A percentile compares a stretch with the other conserved stretches of the same genome.
Evolutionary conservation across 2,797 vertebrate genomes (phyloP).

Genomic region (Sandelia bainsii): DNA sequence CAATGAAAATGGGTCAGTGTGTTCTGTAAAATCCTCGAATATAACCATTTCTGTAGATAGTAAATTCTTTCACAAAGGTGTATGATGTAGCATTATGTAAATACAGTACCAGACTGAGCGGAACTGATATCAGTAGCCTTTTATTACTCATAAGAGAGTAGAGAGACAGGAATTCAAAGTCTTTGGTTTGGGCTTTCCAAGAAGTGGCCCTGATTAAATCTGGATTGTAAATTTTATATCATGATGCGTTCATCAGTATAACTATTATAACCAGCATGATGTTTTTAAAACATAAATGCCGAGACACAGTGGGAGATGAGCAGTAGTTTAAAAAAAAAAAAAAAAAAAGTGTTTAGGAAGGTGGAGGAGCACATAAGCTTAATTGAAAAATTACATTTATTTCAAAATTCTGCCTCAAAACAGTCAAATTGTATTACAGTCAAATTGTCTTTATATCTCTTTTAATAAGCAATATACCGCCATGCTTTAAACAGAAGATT

Average conservation of each 20-base stretch:
- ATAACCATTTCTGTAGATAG: background rate
- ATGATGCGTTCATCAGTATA: background rate
- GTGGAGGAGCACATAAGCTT: too few relatives aligned
- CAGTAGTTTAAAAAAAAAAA: too few relatives aligned
- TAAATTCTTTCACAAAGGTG: conserved; percentile 26
- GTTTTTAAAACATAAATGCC: too few relatives aligned
- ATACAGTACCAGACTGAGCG: conserved; percentile 8
- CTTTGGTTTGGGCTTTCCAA: background rate
- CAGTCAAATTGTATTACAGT: too few relatives aligned
- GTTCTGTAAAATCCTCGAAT: conserved; percentile 10
- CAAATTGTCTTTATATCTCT: too few relatives aligned
- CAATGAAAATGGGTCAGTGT: background rate
- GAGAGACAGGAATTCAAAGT: conserved; percentile 5
- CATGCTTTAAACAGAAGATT: too few relatives aligned
- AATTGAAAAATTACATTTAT: too few relatives aligned
- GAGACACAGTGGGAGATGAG: too few relatives aligned
- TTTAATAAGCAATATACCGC: too few relatives aligned
- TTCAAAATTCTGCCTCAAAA: too few relatives aligned
- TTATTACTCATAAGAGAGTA: conserved; percentile 2
- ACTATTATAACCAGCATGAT: background rate
- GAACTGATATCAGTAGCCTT: conserved; percentile 5
- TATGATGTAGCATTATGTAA: background rate
- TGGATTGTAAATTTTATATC: conserved; percentile 12
- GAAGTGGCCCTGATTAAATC: background rate
- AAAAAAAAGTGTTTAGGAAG: too few relatives aligned